These are phyloP conservation scores for Criorhina ranunculi DNA, from an alignment of 2,888 invertebrate genomes.

Conservation along the genomic window DNA sequence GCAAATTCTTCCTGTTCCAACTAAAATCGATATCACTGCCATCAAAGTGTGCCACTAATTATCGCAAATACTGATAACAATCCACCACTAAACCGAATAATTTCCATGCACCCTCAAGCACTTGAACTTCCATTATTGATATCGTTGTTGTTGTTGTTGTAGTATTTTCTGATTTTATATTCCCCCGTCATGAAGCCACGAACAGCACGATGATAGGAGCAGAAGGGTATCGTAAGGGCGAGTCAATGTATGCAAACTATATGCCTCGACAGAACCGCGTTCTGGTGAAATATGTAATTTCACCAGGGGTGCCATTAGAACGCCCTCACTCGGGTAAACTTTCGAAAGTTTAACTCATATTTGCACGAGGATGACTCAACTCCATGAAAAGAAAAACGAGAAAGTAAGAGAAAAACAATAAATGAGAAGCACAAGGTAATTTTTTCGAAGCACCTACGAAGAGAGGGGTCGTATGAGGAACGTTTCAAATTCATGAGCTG, in stretches of 20 bases:
- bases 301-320: constrained; percentile 22
- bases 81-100: constrained; percentile 32
- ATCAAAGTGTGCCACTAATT: constrained; percentile 53
- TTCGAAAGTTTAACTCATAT: constrained; percentile 41
- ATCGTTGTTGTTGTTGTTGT: background rate
- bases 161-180: constrained; percentile 28
- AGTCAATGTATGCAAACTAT: constrained; percentile 34
- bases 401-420: constrained; percentile 27
- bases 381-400: constrained; percentile 38
- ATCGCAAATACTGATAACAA: constrained; percentile 48
- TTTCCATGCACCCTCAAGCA: constrained; percentile 24
- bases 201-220: background rate
- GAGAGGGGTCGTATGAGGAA: constrained; percentile 7
- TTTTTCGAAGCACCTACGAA: background rate
- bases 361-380: constrained; percentile 40
- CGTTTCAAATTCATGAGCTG: constrained; percentile 33
- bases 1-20: background rate
- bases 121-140: constrained; percentile 9
- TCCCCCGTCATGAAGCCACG: constrained; percentile 13
- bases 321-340: constrained; percentile 43
- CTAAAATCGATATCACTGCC: constrained; percentile 21
- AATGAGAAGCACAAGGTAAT: constrained; percentile 34
- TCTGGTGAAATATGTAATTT: constrained; percentile 16
- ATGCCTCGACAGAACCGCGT: background rate
- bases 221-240: constrained; percentile 22